phyloP scores from a whole-genome alignment of 2,888 invertebrate species.

The Phasia obesa region DNA sequence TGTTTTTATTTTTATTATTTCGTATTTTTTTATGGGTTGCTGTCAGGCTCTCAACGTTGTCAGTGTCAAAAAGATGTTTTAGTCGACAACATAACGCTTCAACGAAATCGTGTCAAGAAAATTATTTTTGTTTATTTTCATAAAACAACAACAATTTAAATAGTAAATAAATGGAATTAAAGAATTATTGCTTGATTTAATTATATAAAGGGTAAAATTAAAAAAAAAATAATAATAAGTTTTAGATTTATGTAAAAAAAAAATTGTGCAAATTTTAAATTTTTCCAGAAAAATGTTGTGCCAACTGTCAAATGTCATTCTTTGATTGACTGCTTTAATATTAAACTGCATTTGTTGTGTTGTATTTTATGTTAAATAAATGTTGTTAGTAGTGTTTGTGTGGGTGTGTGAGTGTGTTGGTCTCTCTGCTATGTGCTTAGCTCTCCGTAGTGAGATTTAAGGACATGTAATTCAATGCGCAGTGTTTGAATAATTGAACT shows the following conservation, averaged over 20 bases:
- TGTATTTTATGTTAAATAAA: conserved; percentile 28
- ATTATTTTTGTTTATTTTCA: conserved; percentile 59
- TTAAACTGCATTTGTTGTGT: conserved; percentile 40
- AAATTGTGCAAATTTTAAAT: background rate
- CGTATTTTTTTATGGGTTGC: conserved; percentile 69
- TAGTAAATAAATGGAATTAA: conserved; percentile 26
- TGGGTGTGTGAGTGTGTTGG: background rate
- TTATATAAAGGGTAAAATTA: background rate
- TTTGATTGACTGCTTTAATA: conserved; percentile 47
- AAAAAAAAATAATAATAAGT: background rate
- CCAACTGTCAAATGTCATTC: conserved; percentile 56
- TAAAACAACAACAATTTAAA: background rate
- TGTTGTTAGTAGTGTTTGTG: background rate
- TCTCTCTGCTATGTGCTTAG: conserved; percentile 22
- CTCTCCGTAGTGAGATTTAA: conserved; percentile 24
- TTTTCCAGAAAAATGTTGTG: background rate
- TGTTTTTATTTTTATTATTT: conserved; percentile 49
- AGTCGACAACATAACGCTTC: conserved; percentile 82
- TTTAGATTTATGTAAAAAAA: background rate
- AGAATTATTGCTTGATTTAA: background rate
- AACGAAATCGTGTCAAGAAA: conserved; percentile 81
- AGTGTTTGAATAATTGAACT: conserved; percentile 39
- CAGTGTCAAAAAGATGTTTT: conserved; percentile 83
- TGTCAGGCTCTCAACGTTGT: conserved; percentile 81
- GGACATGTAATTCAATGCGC: conserved; percentile 55